A percentile compares a stretch with the other conserved stretches of the same genome.
phyloP scores from a whole-genome alignment of 2,888 invertebrate genomes.

The Criorhina ranunculi region DNA sequence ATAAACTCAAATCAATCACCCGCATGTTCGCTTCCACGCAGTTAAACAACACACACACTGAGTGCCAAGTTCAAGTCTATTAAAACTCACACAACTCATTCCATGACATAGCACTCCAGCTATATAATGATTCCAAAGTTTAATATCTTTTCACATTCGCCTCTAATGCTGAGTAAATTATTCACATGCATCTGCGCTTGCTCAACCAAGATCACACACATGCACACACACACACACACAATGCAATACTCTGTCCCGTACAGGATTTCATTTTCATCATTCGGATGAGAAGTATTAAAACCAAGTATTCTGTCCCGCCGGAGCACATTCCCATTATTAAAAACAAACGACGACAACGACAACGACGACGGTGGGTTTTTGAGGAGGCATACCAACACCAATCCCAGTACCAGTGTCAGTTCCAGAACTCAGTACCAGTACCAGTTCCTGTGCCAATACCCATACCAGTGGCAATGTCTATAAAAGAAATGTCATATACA shows the following conservation, averaged over 20 bases:
- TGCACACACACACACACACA: slow-evolving; percentile 11
- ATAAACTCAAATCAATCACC: slow-evolving; percentile 6
- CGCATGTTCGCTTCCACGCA: neutral
- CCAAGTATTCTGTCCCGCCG: slow-evolving; percentile 23
- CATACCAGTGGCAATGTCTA: neutral
- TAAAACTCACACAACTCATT: slow-evolving; percentile 7
- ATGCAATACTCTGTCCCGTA: neutral
- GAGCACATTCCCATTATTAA: slow-evolving; percentile 51
- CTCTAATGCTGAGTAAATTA: slow-evolving; percentile 5
- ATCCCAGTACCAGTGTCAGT: too few relatives aligned
- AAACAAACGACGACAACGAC: slow-evolving; percentile 19
- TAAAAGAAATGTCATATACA: slow-evolving; percentile 18
- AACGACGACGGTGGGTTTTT: slow-evolving; percentile 13
- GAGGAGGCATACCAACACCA: neutral
- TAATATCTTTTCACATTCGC: slow-evolving; percentile 15
- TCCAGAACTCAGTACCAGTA: too few relatives aligned
- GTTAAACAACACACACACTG: neutral
- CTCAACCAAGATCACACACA: slow-evolving; percentile 17
- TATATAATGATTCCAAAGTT: slow-evolving; percentile 10
- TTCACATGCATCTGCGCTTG: slow-evolving; percentile 15
- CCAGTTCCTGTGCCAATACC: too few relatives aligned
- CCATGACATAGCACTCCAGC: neutral
- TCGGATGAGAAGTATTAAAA: slow-evolving; percentile 15
- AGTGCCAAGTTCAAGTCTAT: slow-evolving; percentile 18
- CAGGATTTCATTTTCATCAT: neutral